Percentiles rank a stretch among this genome's conserved stretches.
Evolutionary conservation across 2,797 vertebrate species (phyloP).

Genomic region (Platalea minor): DNA sequence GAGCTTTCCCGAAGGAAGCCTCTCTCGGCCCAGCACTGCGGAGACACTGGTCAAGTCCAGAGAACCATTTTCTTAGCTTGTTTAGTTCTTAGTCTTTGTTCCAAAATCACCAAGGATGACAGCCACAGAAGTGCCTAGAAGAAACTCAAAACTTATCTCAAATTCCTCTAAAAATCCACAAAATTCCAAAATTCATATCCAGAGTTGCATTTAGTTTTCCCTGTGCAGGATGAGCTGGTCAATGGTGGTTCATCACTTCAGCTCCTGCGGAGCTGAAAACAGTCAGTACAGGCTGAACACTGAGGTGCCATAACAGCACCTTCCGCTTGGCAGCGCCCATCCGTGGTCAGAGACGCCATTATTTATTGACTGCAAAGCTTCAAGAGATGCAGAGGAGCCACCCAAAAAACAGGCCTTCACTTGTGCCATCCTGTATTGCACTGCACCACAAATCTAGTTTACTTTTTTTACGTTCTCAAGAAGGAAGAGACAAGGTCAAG

Average conservation of each 20-base stretch:
- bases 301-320: fast-evolving
- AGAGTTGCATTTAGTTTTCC: background rate
- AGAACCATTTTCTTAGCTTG: background rate
- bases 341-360: background rate
- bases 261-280: fast-evolving
- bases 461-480: background rate
- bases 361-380: background rate
- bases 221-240: background rate
- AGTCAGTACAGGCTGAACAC: fast-evolving
- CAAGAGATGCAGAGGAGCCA: background rate
- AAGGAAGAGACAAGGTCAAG: background rate
- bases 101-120: background rate
- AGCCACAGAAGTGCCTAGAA: background rate
- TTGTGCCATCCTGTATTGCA: background rate
- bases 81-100: background rate
- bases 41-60: background rate
- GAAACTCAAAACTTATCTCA: background rate
- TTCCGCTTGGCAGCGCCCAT: background rate
- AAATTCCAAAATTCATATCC: background rate
- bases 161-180: background rate
- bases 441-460: background rate
- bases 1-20: background rate
- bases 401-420: background rate
- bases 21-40: background rate
- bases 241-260: background rate